These are phyloP conservation scores for Falco rusticolus DNA, from an alignment of 2,797 vertebrate species.

Conservation along the genomic window DNA sequence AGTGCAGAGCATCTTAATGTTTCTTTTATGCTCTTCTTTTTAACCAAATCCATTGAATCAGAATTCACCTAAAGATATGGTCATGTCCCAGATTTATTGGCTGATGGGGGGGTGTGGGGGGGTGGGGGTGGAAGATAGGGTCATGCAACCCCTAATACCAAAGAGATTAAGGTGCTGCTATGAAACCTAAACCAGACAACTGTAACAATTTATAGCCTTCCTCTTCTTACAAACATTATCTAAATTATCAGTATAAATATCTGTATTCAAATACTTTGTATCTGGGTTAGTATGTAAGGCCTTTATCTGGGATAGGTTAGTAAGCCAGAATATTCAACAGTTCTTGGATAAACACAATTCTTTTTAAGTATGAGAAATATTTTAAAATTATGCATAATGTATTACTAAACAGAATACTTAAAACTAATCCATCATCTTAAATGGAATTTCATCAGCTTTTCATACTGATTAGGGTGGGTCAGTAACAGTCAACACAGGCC, in stretches of 20 bases:
- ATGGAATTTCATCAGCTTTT: slow-evolving; percentile 1
- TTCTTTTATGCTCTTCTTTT: not conserved
- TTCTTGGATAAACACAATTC: not conserved
- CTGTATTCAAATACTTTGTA: not conserved
- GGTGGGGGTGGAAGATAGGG: too few species aligned
- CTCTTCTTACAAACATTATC: not conserved
- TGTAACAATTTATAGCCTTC: not conserved
- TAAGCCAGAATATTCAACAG: not conserved
- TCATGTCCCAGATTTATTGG: not conserved
- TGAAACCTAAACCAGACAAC: not conserved
- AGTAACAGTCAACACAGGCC: not conserved
- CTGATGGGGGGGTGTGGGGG: not conserved
- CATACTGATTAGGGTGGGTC: not conserved
- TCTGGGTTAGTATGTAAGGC: not conserved
- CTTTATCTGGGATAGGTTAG: not conserved
- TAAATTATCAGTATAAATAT: not conserved
- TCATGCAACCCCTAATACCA: not conserved
- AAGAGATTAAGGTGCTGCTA: not conserved
- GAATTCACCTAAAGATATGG: not conserved
- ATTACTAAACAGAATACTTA: not conserved
- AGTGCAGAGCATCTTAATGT: not conserved
- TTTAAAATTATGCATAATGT: not conserved
- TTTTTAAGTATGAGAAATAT: not conserved
- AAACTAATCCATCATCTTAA: not conserved
- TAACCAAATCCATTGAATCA: not conserved